Evolutionary conservation across 1,140 invertebrate species (phyloP).

Genomic region (Coenobita brevimanus): DNA sequence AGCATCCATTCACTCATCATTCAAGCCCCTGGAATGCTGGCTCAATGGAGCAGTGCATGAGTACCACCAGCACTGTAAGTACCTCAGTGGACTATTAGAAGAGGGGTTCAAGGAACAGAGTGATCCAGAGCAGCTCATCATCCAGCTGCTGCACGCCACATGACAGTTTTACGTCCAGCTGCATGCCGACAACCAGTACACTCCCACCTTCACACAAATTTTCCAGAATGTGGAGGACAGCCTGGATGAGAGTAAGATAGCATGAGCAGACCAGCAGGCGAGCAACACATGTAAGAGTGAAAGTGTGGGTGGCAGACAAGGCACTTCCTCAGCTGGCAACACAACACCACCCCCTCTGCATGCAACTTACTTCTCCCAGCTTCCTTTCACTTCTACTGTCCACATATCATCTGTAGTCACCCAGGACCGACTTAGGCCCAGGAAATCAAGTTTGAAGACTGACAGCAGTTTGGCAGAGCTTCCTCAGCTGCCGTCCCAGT

Average conservation of each 20-base stretch:
- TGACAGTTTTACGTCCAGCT: slow-evolving; percentile 28
- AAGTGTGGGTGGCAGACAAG: background rate
- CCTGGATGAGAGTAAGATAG: slow-evolving; percentile 49
- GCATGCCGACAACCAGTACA: background rate
- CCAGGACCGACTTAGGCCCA: background rate
- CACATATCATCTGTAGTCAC: too few relatives aligned
- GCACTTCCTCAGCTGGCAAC: too few relatives aligned
- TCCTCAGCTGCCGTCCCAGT: background rate
- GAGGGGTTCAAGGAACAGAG: slow-evolving; percentile 19
- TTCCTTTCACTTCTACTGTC: too few relatives aligned
- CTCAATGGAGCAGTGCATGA: background rate
- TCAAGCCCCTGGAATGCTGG: too few relatives aligned
- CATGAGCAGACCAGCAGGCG: slow-evolving; percentile 50
- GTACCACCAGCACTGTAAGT: background rate
- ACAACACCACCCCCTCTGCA: too few relatives aligned
- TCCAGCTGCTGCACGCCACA: background rate
- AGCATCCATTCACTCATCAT: too few relatives aligned
- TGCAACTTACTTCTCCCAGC: too few relatives aligned
- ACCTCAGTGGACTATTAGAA: background rate
- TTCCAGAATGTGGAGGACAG: slow-evolving; percentile 30
- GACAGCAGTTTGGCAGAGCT: background rate
- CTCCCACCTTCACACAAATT: background rate
- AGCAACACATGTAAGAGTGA: too few relatives aligned
- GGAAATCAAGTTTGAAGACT: slow-evolving; percentile 1
- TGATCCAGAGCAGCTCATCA: background rate